Base-by-base conservation (phyloP, 2,113 vertebrate species). In the Rhineura floridana region DNA sequence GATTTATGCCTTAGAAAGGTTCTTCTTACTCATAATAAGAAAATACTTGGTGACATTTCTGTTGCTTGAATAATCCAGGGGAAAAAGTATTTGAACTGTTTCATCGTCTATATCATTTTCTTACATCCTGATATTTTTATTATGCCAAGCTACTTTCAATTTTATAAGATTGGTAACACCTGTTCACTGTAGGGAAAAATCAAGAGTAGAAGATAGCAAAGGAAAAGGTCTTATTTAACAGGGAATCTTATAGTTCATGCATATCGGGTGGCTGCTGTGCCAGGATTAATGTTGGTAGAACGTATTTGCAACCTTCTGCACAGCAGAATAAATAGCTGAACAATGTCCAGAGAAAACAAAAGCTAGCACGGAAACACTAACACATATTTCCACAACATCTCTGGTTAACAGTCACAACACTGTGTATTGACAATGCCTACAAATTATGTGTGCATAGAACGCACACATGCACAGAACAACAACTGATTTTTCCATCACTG, bases 1-100 rank as follows among this genome's bases (percentile, higher is more conserved):
- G 36, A 86, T 90, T 91, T 91, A 65, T 91, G 52, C 87, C 83
- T 91, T 92, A 79, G 21, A 88, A 93, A 90, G 67, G 19, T 59
- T 86, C 1, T 55, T 65, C 4, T 88, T 75, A 72, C 11, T 73
- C 9, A 59, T 82, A 88, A 4, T 50, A 13, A 1, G 48, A 87
- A 91, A 93, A 83, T 90, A 39, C 1, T 89, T n/a, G 33, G 9
- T 44, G 75, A 55, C 46, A 50, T 85, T 82, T 90, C 36, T 77
- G 4, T 85, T 72, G 1, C 7, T 73, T 90, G 84, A 84, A 84
- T 92, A 90, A 81, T 63, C 12, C 9, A 88, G 48, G 70, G 90
- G n/a, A 67, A 85, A 25, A 87, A 73, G 39, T 65, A 48, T 84
- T 72, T n/a, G 33, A 88, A 36, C 1, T 42, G 3, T 80, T 91